Evolutionary conservation across 2,888 invertebrate species (phyloP), one percentile per base, ranked within the genome.

Genomic region (Marasmarcha lunaedactyla): DNA sequence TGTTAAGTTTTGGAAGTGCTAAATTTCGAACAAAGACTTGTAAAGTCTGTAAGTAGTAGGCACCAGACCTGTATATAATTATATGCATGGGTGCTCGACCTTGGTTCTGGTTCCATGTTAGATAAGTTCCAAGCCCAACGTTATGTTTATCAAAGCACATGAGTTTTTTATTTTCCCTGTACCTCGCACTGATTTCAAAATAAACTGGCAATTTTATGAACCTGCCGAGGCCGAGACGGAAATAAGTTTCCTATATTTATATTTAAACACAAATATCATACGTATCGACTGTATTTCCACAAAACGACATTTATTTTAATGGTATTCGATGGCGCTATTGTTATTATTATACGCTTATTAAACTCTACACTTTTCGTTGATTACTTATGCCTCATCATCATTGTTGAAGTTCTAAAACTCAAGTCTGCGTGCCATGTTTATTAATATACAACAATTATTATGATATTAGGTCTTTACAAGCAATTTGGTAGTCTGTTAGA

Each of bases 191-290:
- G 61, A 59, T 59, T 68, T 71, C 56, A 69, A 72, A 73, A 73
- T 70, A 74, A 74, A 71, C 69, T 53, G 54, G 50, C 48, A 55
- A 65, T 65, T 74, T 72, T 66, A 71, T 68, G 62, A 64, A 70
- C 62, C 54, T 43, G 44, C 51, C 59, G 66, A 68, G 71, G 70
- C 57, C 68, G 58, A 35, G 43, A 54, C 62, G 54, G 53, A 70
- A 69, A 71, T 69, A 63, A 51, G 46, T 50, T 30, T 20, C 20
- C 20, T 20, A 20, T 20, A 20, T 20, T 7, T 20, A 20, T 20
- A 20, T 20, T 20, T 20, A 20, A 20, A 20, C 20, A 20, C 20
- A 20, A 20, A 20, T 20, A 20, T 5, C 20, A 20, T 20, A 5
- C 20, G 4, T 20, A 20, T 20, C 20, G 7, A 20, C 20, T 5